phyloP scores from a whole-genome alignment of 2,113 vertebrate species.

The Amblyornis subalaris region DNA sequence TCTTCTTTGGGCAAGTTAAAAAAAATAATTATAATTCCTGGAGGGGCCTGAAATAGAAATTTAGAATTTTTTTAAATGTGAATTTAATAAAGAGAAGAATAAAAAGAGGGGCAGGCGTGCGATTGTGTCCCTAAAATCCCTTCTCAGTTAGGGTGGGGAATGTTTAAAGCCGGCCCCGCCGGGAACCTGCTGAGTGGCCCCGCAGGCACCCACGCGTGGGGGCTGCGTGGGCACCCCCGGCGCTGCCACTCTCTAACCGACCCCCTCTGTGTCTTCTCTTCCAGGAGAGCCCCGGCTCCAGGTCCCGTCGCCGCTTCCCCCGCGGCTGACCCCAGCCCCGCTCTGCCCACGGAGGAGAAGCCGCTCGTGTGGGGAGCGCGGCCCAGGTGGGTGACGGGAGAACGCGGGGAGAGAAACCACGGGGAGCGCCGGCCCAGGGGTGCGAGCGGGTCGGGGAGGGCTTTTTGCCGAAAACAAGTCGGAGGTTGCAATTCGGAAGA shows the following conservation, averaged over 20 bases:
- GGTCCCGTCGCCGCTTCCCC: background rate
- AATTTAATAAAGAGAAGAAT: background rate
- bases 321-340: background rate
- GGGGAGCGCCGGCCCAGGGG: fast-evolving
- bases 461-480: background rate
- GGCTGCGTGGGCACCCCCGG: background rate
- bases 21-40: background rate
- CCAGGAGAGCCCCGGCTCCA: background rate
- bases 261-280: background rate
- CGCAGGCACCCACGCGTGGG: background rate
- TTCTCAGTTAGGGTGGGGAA: background rate
- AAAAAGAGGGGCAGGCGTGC: background rate
- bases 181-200: background rate
- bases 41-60: background rate
- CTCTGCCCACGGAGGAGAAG: background rate
- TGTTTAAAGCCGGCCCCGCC: background rate
- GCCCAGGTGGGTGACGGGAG: background rate
- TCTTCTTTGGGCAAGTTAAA: background rate
- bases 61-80: background rate
- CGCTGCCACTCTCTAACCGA: background rate
- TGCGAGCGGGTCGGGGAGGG: too few species aligned
- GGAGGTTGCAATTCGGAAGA: background rate
- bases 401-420: background rate
- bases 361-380: background rate
- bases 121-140: background rate